Evolutionary conservation across 2,113 vertebrate genomes (phyloP).

Genomic region (Chamaea fasciata): DNA sequence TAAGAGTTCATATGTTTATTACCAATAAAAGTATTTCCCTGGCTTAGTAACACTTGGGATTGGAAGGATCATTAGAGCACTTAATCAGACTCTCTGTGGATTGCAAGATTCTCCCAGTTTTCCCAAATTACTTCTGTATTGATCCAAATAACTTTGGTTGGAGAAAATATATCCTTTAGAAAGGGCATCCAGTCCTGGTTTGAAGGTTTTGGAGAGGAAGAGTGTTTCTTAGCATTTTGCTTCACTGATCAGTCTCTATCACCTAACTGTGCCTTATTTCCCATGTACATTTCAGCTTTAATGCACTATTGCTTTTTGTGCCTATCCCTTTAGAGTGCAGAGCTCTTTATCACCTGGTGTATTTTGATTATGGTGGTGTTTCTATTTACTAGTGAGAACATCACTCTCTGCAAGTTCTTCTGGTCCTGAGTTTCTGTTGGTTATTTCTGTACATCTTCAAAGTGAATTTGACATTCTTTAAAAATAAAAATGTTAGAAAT

Average conservation of each 20-base stretch:
- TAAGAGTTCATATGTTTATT: neutral
- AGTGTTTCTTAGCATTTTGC: neutral
- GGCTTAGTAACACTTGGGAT: neutral
- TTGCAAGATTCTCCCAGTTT: neutral
- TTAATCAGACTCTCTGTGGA: neutral
- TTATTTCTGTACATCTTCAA: neutral
- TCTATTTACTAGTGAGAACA: neutral
- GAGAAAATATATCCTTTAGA: neutral
- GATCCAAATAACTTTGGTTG: neutral
- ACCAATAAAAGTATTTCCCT: neutral
- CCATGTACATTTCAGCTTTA: neutral
- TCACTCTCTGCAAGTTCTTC: neutral
- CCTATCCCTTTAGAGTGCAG: neutral
- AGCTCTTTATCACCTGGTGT: neutral
- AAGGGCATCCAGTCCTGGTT: neutral
- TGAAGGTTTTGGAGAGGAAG: neutral
- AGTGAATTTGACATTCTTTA: neutral
- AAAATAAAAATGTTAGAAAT: neutral
- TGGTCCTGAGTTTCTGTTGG: neutral
- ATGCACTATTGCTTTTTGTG: neutral
- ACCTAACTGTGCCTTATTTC: neutral
- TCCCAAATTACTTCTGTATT: neutral
- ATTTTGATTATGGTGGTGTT: neutral
- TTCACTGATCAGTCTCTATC: neutral
- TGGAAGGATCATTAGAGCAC: neutral